phyloP scores from a whole-genome alignment of 2,797 vertebrate species.

The Clarias fuscus region DNA sequence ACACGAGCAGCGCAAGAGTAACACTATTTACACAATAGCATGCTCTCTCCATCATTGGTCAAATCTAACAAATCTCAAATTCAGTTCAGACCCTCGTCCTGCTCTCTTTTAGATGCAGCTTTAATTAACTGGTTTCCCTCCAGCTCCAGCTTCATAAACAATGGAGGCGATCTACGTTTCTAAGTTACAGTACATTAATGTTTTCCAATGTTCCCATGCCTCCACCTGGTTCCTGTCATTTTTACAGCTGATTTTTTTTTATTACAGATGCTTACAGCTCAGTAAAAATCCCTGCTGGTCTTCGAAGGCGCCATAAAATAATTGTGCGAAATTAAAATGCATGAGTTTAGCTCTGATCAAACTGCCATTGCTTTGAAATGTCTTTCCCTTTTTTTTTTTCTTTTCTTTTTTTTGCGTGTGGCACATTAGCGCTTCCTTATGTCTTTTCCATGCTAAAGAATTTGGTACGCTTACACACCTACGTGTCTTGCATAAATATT shows the following conservation, averaged over 20 bases:
- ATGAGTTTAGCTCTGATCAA: not conserved
- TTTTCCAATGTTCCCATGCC: not conserved
- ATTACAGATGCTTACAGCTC: slow-evolving; percentile 7
- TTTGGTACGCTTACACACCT: not conserved
- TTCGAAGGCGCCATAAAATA: not conserved
- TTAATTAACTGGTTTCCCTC: not conserved
- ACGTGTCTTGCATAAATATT: not conserved
- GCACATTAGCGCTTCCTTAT: not conserved
- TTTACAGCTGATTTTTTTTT: not conserved
- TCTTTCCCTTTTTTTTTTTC: too few relatives aligned
- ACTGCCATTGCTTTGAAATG: not conserved
- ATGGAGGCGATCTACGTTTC: not conserved
- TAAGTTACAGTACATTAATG: not conserved
- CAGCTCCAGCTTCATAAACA: not conserved
- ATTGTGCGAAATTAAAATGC: not conserved
- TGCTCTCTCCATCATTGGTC: not conserved
- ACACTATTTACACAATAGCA: not conserved
- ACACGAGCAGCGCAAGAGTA: not conserved
- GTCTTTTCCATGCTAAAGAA: not conserved
- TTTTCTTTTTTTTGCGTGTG: not conserved
- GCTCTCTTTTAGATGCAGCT: not conserved
- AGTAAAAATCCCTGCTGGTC: slow-evolving; percentile 8
- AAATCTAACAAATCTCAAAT: not conserved
- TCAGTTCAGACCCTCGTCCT: not conserved
- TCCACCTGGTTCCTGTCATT: slow-evolving; percentile 3